Evolutionary conservation across 1,140 invertebrate genomes (phyloP), one percentile per base, ranked within the genome.

Genomic region (Mizuhopecten yessoensis): DNA sequence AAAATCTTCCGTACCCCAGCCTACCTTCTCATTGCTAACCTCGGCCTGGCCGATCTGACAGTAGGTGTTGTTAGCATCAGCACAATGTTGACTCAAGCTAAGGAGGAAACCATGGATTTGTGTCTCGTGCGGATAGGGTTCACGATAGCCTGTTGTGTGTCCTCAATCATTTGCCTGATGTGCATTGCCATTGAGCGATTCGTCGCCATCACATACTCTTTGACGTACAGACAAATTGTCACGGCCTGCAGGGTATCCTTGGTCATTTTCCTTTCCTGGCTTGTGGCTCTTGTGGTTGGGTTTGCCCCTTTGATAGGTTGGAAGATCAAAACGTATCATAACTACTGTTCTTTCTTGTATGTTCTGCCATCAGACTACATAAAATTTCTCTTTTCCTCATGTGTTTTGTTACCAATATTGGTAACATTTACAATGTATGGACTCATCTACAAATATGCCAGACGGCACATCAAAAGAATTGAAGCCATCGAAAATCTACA

Each of bases 311-410:
- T 95, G n/a, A 92, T 93, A 45, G 94, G 93, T 5, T 95, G 94
- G 94, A 93, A 91, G 49, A 87, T 39, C 0, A 7, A 34, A 1
- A 17, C 23, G 15, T 95, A 94, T 86, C 33, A 89, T 34, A 45
- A 92, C 5, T 95, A 95, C 42, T 95, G 94, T 89, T 95, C 94
- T 9, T 95, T 94, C 90, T 89, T 93, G 29, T 95, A 93, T 49
- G 94, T 95, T 11, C 49, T 94, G 11, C 89, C 92, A 10, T 88
- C 42, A 33, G 88, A 90, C 11, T 95, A 95, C 86, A 92, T 94
- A 33, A 57, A 94, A 42, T 91, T 93, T 11, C 33, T 94, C 23
- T 94, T 94, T 75, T 34, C 87, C 11, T 75, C 91, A 33, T 90
- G 92, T 29, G 93, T 92, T 33, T 33, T 92, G 20, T 42, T 95